Conservation (phyloP, 1,140 invertebrate genomes). For the Polyergus mexicanus region DNA sequence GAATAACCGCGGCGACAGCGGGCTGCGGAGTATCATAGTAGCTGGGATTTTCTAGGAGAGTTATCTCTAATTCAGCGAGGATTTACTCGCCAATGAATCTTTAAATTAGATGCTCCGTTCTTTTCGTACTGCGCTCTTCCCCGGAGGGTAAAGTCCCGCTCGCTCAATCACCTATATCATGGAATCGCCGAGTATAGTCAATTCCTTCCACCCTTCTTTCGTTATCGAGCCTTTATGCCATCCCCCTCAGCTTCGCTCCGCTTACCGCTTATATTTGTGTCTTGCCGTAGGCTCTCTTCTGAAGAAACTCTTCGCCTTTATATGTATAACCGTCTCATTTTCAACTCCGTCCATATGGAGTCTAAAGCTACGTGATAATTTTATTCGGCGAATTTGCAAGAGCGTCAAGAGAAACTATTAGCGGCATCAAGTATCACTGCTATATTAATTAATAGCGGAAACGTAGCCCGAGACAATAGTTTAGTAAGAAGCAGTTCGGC, state of each 20-base stretch:
- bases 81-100: conserved; percentile 87
- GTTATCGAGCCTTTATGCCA: conserved; percentile 56
- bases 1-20: conserved; percentile 60
- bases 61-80: conserved; percentile 88
- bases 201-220: conserved; percentile 55
- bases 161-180: conserved; percentile 79
- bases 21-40: conserved; percentile 75
- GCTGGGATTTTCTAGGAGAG: conserved; percentile 85
- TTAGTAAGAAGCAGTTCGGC: conserved; percentile 48
- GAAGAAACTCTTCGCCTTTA: conserved; percentile 8
- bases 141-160: conserved; percentile 58
- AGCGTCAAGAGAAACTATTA: conserved; percentile 19
- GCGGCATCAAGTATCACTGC: conserved; percentile 21
- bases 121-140: conserved; percentile 61
- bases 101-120: conserved; percentile 86
- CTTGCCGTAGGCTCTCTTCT: conserved; percentile 37
- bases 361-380: neutral
- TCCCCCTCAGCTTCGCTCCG: neutral
- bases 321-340: neutral
- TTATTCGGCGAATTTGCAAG: conserved; percentile 12
- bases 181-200: conserved; percentile 66
- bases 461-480: conserved; percentile 1
- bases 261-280: conserved; percentile 49
- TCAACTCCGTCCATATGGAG: neutral
- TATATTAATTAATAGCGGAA: conserved; percentile 67